A percentile compares a stretch with the other conserved stretches of the same genome.
phyloP scores from a whole-genome alignment of 2,797 vertebrate species.

The Naso thynnoides region DNA sequence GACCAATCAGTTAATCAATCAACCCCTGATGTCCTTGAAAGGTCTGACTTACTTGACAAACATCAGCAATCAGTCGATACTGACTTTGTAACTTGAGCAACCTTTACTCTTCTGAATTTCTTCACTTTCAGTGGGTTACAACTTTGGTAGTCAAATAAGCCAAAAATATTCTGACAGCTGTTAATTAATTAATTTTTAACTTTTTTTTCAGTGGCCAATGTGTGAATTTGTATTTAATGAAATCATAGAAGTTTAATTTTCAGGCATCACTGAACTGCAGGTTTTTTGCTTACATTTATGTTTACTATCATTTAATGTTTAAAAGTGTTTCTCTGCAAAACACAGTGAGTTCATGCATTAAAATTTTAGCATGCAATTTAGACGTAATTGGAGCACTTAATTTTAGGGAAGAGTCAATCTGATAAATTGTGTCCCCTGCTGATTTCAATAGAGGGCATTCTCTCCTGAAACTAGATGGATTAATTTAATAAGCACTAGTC shows the following conservation, averaged over 20 bases:
- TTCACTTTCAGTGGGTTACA: not conserved
- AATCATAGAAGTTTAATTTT: not conserved
- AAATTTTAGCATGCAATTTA: constrained; percentile 36
- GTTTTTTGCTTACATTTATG: not conserved
- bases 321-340: constrained; percentile 25
- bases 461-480: constrained; percentile 51
- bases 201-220: not conserved
- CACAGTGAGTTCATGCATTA: constrained; percentile 23
- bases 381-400: constrained; percentile 17
- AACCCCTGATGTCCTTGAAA: not conserved
- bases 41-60: constrained; percentile 1
- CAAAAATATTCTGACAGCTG: not conserved
- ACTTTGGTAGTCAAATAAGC: not conserved
- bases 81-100: not conserved
- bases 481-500: constrained; percentile 51
- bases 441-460: constrained; percentile 48
- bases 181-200: constrained; percentile 8
- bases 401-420: constrained; percentile 41
- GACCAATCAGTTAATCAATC: not conserved
- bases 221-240: not conserved
- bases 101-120: constrained; percentile 3
- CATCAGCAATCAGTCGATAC: not conserved
- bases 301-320: constrained; percentile 9
- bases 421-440: constrained; percentile 50
- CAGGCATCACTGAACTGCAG: not conserved